These are phyloP conservation scores for Drosophila nr. medialis DNA, from an alignment of 2,888 invertebrate species.

Conservation along the genomic window DNA sequence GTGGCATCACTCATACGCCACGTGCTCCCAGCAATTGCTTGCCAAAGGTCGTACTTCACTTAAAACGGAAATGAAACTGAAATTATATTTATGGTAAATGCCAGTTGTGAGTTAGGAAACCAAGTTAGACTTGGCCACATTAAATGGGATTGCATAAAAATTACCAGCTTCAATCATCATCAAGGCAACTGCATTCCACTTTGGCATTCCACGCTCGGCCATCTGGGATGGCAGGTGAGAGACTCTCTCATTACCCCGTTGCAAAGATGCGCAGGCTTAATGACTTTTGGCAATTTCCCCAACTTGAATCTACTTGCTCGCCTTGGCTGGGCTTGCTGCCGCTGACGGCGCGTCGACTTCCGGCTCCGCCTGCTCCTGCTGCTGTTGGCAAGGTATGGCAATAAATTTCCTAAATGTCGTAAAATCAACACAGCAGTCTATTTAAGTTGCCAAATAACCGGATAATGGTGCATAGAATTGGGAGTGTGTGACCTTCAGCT, in stretches of 20 bases:
- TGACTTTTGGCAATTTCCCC: conserved; percentile 78
- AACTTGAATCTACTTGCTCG: conserved; percentile 42
- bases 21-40: conserved; percentile 21
- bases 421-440: conserved; percentile 47
- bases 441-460: conserved; percentile 40
- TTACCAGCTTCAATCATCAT: conserved; percentile 22
- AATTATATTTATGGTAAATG: conserved; percentile 70
- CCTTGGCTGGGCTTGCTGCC: conserved; percentile 5
- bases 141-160: conserved; percentile 54
- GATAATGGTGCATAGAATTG: conserved; percentile 17
- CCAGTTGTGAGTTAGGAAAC: not conserved
- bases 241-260: conserved; percentile 55
- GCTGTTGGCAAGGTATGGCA: conserved; percentile 43
- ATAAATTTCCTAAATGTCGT: conserved; percentile 61
- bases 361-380: conserved; percentile 13
- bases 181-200: conserved; percentile 21
- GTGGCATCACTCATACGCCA: conserved; percentile 48
- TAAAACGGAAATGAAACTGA: conserved; percentile 67
- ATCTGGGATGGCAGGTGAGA: conserved; percentile 29
- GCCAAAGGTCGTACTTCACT: conserved; percentile 34
- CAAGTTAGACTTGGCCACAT: conserved; percentile 6
- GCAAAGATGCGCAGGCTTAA: conserved; percentile 66
- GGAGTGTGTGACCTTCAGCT: not conserved
- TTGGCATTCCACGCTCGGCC: conserved; percentile 9
- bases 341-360: conserved; percentile 28